Evolutionary conservation across 2,113 vertebrate species (phyloP).

Genomic region (Mastomys natalensis): DNA sequence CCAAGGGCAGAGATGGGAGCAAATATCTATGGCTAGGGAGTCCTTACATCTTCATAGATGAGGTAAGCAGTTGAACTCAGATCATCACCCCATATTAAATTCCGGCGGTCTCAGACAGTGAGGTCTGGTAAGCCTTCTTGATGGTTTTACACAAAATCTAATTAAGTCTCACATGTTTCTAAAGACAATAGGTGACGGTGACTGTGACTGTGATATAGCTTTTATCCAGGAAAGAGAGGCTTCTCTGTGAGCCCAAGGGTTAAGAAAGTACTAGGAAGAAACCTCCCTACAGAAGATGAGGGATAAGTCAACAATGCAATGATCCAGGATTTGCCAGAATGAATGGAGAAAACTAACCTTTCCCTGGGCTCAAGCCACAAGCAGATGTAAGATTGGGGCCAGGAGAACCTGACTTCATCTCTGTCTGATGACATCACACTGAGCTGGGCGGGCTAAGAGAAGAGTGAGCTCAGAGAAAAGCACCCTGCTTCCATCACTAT

Average conservation of each 20-base stretch:
- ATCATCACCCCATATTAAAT: background rate
- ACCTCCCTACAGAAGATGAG: background rate
- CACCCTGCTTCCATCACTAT: accelerated
- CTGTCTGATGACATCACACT: background rate
- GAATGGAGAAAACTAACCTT: background rate
- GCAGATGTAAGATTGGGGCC: background rate
- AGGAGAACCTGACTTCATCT: background rate
- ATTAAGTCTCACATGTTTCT: background rate
- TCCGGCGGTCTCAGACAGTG: background rate
- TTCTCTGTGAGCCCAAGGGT: background rate
- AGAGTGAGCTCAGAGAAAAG: background rate
- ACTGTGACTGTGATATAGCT: background rate
- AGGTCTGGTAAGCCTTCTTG: background rate
- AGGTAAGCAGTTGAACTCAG: background rate
- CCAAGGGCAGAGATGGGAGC: background rate
- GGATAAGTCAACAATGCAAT: accelerated
- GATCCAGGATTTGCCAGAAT: background rate
- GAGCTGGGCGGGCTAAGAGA: too few relatives aligned
- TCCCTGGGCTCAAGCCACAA: background rate
- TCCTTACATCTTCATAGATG: background rate
- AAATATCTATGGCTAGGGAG: background rate
- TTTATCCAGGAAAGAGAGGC: background rate
- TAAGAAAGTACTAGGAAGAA: background rate
- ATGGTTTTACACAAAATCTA: constrained; percentile 6
- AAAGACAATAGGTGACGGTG: background rate